phyloP scores from a whole-genome alignment of 1,140 invertebrate genomes.

The Leptopilina clavipes region DNA sequence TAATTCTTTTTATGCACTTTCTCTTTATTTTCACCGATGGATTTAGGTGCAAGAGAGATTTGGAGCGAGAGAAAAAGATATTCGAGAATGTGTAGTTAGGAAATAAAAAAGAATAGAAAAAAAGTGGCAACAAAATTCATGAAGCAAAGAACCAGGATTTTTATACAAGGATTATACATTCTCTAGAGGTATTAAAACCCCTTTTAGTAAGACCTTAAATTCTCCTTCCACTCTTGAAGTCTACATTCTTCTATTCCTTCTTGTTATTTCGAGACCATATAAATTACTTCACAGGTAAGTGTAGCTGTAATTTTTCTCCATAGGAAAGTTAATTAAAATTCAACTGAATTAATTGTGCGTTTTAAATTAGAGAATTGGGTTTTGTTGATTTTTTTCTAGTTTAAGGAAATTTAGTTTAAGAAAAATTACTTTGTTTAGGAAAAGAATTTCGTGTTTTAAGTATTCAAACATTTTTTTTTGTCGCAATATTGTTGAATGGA shows the following conservation, averaged over 20 bases:
- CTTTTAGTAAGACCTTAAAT: constrained; percentile 13
- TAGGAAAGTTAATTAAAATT: no score
- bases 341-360: no score
- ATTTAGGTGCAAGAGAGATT: background rate
- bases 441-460: no score
- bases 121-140: constrained; percentile 11
- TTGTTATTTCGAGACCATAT: background rate
- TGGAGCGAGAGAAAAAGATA: background rate
- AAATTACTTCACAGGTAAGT: background rate
- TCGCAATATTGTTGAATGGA: no score
- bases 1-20: background rate
- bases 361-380: no score
- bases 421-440: no score
- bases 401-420: no score
- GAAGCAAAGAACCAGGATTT: constrained; percentile 1
- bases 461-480: no score
- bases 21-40: background rate
- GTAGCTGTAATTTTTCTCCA: background rate
- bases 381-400: background rate
- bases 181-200: constrained; percentile 1
- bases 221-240: background rate
- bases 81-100: background rate
- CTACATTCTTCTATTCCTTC: background rate
- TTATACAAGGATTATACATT: background rate
- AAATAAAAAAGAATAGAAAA: background rate